A percentile compares a stretch with the other conserved stretches of the same genome.
Conservation (phyloP, 2,797 vertebrate species). For the Vipera latastei region DNA sequence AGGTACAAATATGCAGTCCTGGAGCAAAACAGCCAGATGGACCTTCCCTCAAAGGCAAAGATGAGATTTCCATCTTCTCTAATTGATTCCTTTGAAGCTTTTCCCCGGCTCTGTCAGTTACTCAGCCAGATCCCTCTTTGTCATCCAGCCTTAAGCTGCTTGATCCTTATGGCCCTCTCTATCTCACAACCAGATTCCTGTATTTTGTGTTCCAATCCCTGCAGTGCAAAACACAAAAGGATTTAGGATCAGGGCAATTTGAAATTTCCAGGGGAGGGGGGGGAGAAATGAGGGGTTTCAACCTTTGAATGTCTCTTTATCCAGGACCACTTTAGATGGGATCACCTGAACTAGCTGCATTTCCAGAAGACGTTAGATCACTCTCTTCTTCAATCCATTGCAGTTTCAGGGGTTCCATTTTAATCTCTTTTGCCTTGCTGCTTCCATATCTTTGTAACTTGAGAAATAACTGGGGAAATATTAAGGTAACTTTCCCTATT, state of each 20-base stretch:
- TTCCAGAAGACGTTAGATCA: neutral
- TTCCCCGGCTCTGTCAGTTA: neutral
- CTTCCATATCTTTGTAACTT: neutral
- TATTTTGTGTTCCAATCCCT: neutral
- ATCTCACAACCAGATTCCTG: neutral
- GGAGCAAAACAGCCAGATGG: neutral
- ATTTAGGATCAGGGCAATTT: neutral
- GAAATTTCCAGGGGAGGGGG: no score
- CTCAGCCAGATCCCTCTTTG: neutral
- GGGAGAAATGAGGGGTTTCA: neutral
- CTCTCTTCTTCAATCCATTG: neutral
- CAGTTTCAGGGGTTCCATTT: neutral
- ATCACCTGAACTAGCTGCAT: neutral
- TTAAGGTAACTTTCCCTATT: neutral
- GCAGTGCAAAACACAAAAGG: neutral
- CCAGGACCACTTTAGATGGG: neutral
- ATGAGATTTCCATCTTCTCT: neutral
- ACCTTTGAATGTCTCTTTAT: neutral
- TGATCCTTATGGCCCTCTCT: neutral
- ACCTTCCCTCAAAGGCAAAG: neutral
- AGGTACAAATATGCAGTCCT: conserved; percentile 5
- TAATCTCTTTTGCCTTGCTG: neutral
- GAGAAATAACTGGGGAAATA: neutral
- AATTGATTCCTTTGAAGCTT: neutral
- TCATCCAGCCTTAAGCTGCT: neutral